These are phyloP conservation scores for Potorous gilbertii DNA, from an alignment of 2,797 vertebrate species.

Conservation along the genomic window DNA sequence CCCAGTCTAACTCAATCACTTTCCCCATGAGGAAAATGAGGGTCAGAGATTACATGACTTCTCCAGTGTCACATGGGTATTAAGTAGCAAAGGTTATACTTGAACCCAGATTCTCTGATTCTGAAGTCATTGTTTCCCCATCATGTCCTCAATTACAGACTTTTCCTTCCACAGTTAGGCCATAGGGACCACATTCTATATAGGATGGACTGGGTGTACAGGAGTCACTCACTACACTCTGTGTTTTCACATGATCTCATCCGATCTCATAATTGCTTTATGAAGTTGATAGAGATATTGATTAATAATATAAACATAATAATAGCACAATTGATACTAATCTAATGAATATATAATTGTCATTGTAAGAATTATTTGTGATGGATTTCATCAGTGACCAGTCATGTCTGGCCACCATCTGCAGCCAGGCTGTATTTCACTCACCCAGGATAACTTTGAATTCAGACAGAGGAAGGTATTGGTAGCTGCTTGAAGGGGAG, in stretches of 20 bases:
- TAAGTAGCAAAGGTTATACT: neutral
- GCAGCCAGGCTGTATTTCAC: slow-evolving; percentile 7
- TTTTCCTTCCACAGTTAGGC: neutral
- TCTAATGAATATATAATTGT: too few species aligned
- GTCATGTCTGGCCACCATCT: neutral
- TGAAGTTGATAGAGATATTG: neutral
- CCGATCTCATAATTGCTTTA: too few species aligned
- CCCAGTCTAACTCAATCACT: neutral
- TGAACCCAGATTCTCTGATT: neutral
- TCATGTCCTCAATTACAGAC: neutral
- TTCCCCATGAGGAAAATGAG: neutral
- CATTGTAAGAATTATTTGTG: neutral
- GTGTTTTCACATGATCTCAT: neutral
- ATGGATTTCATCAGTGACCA: neutral
- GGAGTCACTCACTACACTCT: neutral
- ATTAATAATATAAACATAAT: neutral
- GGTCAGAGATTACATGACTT: neutral
- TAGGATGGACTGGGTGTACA: neutral
- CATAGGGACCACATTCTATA: neutral
- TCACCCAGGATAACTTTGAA: slow-evolving; percentile 83
- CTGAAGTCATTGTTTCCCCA: neutral
- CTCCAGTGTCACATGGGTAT: neutral
- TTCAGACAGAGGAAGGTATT: slow-evolving; percentile 70
- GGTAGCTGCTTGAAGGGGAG: neutral
- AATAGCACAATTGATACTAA: neutral